Conservation (phyloP, 2,113 vertebrate species). For the Pterocles gutturalis region DNA sequence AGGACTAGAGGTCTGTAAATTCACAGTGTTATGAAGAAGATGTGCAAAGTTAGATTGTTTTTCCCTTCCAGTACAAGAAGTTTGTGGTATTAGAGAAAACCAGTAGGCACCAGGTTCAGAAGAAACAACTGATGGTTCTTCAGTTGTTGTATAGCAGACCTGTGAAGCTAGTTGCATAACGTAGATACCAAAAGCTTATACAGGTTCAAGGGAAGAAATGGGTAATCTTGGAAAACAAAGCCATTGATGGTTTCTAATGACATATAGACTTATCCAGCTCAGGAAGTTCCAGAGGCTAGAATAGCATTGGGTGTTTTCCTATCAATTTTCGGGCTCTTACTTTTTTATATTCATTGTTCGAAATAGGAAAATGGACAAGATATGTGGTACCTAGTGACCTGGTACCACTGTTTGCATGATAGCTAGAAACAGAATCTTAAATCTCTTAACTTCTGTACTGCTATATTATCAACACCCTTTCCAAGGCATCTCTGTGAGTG, state of each 20-base stretch:
- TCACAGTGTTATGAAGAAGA: neutral
- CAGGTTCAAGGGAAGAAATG: neutral
- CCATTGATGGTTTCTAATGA: neutral
- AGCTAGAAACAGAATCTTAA: neutral
- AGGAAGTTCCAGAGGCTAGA: neutral
- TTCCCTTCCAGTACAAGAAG: neutral
- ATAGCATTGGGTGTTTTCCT: neutral
- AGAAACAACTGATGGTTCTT: neutral
- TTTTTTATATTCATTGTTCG: neutral
- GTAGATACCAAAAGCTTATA: neutral
- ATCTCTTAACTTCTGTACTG: neutral
- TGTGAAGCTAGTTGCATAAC: neutral
- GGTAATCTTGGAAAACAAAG: neutral
- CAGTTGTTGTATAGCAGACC: neutral
- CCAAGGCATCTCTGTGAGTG: neutral
- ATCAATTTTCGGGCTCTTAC: neutral
- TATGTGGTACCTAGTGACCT: too few relatives aligned
- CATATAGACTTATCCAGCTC: neutral
- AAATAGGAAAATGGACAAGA: neutral
- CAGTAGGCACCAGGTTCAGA: neutral
- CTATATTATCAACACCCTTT: neutral
- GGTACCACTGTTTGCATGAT: neutral
- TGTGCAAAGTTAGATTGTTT: neutral
- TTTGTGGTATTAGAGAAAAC: neutral
- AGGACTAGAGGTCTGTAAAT: neutral